phyloP scores from a whole-genome alignment of 2,888 invertebrate species.

The Trichogramma evanescens region DNA sequence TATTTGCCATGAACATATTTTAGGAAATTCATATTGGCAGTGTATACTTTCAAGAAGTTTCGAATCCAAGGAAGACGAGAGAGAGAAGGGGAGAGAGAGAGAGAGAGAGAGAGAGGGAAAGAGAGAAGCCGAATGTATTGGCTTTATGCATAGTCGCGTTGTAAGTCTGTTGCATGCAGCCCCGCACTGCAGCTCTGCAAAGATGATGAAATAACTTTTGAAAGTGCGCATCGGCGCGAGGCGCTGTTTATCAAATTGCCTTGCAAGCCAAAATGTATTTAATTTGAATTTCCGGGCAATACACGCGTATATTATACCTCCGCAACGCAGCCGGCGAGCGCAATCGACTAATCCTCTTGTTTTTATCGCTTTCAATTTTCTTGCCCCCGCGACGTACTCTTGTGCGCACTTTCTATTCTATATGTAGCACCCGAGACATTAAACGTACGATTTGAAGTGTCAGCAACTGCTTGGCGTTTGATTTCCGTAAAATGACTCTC shows the following conservation, averaged over 20 bases:
- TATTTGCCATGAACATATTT: too few species aligned
- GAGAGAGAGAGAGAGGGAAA: background rate
- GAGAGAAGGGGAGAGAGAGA: background rate
- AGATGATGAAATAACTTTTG: slow-evolving; percentile 12
- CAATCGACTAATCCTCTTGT: background rate
- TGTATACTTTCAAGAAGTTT: too few species aligned
- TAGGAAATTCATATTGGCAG: too few species aligned
- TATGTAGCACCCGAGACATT: too few species aligned
- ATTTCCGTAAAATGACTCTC: too few species aligned
- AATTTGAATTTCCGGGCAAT: too few species aligned
- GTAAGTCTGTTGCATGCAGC: background rate
- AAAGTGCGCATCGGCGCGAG: background rate
- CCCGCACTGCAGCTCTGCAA: too few species aligned
- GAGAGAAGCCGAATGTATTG: background rate
- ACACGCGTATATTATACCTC: background rate
- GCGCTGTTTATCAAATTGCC: too few species aligned
- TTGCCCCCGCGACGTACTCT: background rate
- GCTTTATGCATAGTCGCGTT: background rate
- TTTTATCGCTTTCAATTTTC: slow-evolving; percentile 12
- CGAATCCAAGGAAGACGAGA: background rate
- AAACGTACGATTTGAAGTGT: too few species aligned
- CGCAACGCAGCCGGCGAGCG: background rate
- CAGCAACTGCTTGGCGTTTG: too few species aligned
- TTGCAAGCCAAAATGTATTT: too few species aligned
- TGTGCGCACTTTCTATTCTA: too few species aligned